phyloP scores from a whole-genome alignment of 2,888 invertebrate species.

The Pristionchus japonicus region DNA sequence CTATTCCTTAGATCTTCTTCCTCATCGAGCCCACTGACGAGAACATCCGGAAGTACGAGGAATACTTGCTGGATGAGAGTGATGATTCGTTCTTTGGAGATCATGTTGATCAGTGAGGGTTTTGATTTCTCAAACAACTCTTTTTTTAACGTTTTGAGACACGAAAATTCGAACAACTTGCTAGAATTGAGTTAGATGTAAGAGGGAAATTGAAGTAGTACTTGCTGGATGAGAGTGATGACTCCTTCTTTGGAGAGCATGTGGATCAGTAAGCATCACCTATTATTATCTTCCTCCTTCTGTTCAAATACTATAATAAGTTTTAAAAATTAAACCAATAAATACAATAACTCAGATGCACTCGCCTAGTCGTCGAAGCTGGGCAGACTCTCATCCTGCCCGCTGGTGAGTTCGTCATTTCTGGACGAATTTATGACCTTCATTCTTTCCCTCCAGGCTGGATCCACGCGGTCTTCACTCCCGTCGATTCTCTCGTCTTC shows the following conservation, averaged over 20 bases:
- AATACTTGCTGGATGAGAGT: slow-evolving; percentile 91
- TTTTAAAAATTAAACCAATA: too few species aligned
- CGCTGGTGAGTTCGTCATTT: slow-evolving; percentile 80
- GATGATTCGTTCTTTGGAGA: slow-evolving; percentile 96
- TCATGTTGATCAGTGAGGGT: background rate
- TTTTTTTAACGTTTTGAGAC: background rate
- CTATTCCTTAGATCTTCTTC: slow-evolving; percentile 91
- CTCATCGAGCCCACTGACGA: slow-evolving; percentile 81
- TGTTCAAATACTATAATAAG: too few species aligned
- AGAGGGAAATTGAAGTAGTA: slow-evolving; percentile 92
- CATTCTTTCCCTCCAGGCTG: slow-evolving; percentile 81
- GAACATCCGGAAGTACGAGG: slow-evolving; percentile 85
- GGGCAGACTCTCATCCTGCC: slow-evolving; percentile 93
- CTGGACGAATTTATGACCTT: too few species aligned
- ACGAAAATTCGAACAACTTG: too few species aligned
- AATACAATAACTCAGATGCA: slow-evolving; percentile 81
- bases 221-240: slow-evolving; percentile 90
- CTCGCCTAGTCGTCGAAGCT: slow-evolving; percentile 81
- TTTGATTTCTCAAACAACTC: background rate
- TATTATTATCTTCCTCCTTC: too few species aligned
- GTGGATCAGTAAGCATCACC: background rate
- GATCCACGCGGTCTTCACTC: slow-evolving; percentile 93
- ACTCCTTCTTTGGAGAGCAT: slow-evolving; percentile 92
- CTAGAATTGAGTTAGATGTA: too few species aligned
- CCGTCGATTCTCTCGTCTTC: slow-evolving; percentile 88